These are phyloP conservation scores for Drosophila auraria DNA, from an alignment of 1,140 invertebrate species.

Conservation along the genomic window DNA sequence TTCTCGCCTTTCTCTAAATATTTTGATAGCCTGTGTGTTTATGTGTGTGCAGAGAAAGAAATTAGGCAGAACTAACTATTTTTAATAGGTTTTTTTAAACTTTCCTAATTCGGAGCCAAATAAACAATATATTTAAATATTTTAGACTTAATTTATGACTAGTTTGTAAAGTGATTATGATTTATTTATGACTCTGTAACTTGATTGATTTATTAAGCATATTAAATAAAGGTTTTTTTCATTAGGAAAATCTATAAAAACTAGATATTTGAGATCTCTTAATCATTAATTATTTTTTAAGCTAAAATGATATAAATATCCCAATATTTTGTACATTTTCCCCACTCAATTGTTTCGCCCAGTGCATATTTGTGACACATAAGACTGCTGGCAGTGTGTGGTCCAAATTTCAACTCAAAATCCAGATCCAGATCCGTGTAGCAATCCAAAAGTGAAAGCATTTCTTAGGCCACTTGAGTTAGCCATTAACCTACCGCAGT, in stretches of 20 bases:
- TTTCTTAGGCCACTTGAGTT: constrained; percentile 68
- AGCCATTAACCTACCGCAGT: constrained; percentile 80
- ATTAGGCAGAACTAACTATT: neutral
- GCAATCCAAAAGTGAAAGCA: constrained; percentile 62
- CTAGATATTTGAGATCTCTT: neutral
- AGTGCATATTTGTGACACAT: constrained; percentile 44
- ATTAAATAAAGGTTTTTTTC: neutral
- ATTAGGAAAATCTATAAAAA: neutral
- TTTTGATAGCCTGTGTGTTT: constrained; percentile 73
- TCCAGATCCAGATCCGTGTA: constrained; percentile 13
- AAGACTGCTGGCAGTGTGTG: constrained; percentile 64
- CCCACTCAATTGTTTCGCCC: neutral
- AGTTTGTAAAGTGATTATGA: neutral
- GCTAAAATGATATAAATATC: no score
- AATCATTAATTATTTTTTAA: no score
- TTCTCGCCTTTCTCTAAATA: constrained; percentile 75
- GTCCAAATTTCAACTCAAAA: constrained; percentile 46
- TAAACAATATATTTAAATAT: neutral
- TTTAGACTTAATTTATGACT: neutral
- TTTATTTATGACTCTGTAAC: neutral
- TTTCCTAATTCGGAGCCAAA: neutral
- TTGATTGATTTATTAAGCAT: neutral
- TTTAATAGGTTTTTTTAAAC: no score
- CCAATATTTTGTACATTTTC: neutral
- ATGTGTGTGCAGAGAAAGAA: constrained; percentile 45